These are phyloP conservation scores for Paramormyrops kingsleyae DNA, from an alignment of 2,113 vertebrate species.

Conservation along the genomic window DNA sequence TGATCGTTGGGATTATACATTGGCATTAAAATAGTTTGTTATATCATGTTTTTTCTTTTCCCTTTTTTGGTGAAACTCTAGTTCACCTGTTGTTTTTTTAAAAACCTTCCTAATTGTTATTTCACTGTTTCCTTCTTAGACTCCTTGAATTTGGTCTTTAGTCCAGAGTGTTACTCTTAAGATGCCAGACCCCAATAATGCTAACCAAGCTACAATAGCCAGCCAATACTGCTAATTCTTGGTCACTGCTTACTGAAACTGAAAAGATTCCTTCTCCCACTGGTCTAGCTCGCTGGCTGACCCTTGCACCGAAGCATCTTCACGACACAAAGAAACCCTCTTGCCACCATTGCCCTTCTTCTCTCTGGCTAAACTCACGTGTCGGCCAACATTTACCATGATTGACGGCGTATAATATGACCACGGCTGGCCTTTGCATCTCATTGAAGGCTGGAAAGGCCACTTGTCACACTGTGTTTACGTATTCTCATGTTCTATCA, in stretches of 20 bases:
- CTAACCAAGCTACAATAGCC: background rate
- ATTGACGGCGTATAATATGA: background rate
- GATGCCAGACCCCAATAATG: background rate
- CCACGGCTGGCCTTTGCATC: background rate
- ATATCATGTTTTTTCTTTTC: background rate
- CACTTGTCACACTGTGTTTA: background rate
- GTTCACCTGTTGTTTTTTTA: background rate
- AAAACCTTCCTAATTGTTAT: constrained; percentile 17
- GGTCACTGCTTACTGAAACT: background rate
- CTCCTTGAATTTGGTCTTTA: constrained; percentile 23
- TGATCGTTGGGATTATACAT: background rate
- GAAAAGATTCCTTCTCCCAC: background rate
- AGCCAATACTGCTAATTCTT: background rate
- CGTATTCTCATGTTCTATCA: background rate
- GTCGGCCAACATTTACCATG: background rate
- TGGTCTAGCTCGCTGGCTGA: background rate
- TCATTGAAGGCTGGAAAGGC: background rate
- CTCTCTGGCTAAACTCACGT: background rate
- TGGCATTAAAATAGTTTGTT: background rate
- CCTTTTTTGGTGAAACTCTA: background rate
- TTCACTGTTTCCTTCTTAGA: constrained; percentile 33
- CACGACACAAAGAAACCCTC: background rate
- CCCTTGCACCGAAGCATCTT: background rate
- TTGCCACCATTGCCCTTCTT: background rate
- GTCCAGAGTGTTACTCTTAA: constrained; percentile 20